phyloP scores from a whole-genome alignment of 2,113 vertebrate genomes.

The Oreocharis arfaki region DNA sequence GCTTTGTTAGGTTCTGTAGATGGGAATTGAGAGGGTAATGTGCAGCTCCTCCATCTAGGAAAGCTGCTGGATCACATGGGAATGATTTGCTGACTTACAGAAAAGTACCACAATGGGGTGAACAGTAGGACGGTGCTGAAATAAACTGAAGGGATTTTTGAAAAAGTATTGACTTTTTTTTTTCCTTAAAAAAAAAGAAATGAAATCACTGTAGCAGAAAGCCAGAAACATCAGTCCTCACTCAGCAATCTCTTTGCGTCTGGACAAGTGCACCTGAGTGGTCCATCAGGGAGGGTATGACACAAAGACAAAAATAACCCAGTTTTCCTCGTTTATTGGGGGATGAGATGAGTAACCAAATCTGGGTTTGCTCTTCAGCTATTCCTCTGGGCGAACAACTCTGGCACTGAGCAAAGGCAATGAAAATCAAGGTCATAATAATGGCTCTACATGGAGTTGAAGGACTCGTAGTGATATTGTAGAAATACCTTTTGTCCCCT shows the following conservation, averaged over 20 bases:
- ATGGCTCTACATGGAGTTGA: background rate
- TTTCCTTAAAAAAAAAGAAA: background rate
- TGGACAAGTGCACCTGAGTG: background rate
- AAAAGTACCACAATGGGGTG: background rate
- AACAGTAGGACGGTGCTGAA: background rate
- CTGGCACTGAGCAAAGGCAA: background rate
- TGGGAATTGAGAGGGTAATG: background rate
- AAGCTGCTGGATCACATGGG: background rate
- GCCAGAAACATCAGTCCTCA: background rate
- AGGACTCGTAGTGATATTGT: background rate
- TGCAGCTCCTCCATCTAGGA: background rate
- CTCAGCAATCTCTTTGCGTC: background rate
- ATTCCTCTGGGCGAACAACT: background rate
- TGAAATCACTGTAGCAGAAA: background rate
- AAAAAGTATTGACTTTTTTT: background rate
- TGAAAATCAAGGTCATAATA: background rate
- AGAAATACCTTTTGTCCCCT: background rate
- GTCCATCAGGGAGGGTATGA: background rate
- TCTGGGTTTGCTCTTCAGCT: background rate
- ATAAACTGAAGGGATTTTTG: background rate
- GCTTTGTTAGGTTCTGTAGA: background rate
- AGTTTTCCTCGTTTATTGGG: background rate
- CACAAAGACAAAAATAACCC: background rate
- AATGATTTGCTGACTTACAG: conserved; percentile 10
- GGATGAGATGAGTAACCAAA: background rate